A percentile compares a stretch with the other conserved stretches of the same genome.
Conservation (phyloP, 2,797 vertebrate genomes). For the Catamblyrhynchus diadema region DNA sequence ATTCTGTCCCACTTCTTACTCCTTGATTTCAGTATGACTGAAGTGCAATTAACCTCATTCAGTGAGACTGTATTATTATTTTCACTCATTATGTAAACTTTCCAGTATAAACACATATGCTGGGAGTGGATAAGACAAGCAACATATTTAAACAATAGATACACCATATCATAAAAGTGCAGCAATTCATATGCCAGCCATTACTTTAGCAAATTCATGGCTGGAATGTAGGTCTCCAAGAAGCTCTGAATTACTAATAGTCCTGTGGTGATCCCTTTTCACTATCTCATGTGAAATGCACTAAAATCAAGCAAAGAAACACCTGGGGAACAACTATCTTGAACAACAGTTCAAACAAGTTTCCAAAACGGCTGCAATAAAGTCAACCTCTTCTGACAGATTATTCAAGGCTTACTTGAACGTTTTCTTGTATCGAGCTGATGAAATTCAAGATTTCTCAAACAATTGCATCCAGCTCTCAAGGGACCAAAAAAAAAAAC, state of each 20-base stretch:
- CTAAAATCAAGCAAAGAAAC: not conserved
- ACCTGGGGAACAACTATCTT: not conserved
- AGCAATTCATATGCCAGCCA: not conserved
- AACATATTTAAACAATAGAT: not conserved
- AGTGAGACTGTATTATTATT: conserved; percentile 7
- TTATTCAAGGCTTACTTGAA: not conserved
- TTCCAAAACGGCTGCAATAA: not conserved
- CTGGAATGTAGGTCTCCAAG: not conserved
- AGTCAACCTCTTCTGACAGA: conserved; percentile 23
- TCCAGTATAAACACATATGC: conserved; percentile 10
- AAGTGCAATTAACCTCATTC: conserved; percentile 58
- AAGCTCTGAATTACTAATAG: not conserved
- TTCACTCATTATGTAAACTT: conserved; percentile 23
- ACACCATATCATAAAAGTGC: not conserved
- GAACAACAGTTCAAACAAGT: not conserved
- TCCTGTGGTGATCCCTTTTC: not conserved
- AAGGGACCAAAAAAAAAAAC: conserved; percentile 11
- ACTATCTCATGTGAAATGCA: not conserved
- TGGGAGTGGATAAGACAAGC: not conserved
- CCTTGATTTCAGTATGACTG: not conserved
- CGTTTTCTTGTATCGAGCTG: not conserved
- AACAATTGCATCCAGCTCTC: not conserved
- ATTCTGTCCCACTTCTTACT: not conserved
- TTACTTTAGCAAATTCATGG: not conserved
- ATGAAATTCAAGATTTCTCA: conserved; percentile 51